A percentile compares a stretch with the other conserved stretches of the same genome.
Evolutionary conservation across 2,113 vertebrate species (phyloP).

Genomic region (Pelvicachromis taeniatus): DNA sequence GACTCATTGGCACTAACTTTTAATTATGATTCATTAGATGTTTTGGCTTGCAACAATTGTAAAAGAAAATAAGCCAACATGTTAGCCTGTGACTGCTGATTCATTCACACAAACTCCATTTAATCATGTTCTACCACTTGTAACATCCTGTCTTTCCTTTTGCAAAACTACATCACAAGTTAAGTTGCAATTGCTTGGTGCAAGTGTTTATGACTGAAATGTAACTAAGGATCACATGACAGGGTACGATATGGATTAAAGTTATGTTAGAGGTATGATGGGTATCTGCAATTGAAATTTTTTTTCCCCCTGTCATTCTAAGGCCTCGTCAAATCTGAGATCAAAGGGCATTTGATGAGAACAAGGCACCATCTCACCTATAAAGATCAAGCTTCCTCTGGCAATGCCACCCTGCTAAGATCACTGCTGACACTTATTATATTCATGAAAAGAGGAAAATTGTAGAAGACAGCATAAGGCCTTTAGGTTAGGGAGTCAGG

Average conservation of each 20-base stretch:
- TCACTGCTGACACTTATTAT: neutral
- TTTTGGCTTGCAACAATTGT: neutral
- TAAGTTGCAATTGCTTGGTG: neutral
- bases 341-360: neutral
- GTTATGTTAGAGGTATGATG: neutral
- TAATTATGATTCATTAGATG: neutral
- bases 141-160: neutral
- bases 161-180: neutral
- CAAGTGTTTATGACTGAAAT: neutral
- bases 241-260: neutral
- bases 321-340: neutral
- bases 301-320: neutral
- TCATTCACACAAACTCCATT: rapidly evolving
- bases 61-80: neutral
- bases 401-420: neutral
- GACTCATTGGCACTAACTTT: neutral
- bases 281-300: neutral
- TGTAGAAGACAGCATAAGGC: neutral
- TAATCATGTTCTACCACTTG: neutral
- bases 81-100: neutral
- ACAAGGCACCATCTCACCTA: neutral
- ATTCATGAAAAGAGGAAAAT: neutral
- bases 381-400: neutral
- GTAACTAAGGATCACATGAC: neutral
- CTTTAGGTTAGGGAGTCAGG: neutral